These are phyloP conservation scores for Taurulus bubalis DNA, from an alignment of 2,113 vertebrate species.

Conservation along the genomic window DNA sequence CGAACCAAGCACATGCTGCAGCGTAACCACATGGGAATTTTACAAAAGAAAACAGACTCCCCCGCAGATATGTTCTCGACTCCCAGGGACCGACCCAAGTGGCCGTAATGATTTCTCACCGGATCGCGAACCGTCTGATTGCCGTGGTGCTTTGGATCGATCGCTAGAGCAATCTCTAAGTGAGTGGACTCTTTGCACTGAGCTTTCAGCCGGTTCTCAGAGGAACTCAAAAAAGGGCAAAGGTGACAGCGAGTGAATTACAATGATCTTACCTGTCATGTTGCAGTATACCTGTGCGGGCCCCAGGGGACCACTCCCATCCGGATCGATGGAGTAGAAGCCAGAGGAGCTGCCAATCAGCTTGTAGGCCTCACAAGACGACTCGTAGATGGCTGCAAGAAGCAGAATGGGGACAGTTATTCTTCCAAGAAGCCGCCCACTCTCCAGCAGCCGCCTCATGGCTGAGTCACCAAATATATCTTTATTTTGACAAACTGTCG, in stretches of 20 bases:
- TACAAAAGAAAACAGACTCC: background rate
- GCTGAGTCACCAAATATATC: slow-evolving; percentile 3
- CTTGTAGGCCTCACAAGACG: slow-evolving; percentile 94
- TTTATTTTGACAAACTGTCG: slow-evolving; percentile 15
- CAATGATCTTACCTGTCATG: slow-evolving; percentile 89
- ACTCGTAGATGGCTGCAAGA: slow-evolving; percentile 90
- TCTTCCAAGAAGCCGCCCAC: slow-evolving; percentile 18
- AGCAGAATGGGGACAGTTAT: slow-evolving; percentile 23
- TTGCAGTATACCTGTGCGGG: slow-evolving; percentile 93
- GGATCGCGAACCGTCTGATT: slow-evolving; percentile 38
- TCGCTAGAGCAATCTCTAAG: slow-evolving; percentile 46
- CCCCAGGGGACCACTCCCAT: slow-evolving; percentile 93
- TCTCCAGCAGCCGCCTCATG: background rate
- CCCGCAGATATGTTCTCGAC: background rate
- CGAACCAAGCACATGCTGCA: background rate
- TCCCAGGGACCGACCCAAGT: slow-evolving; percentile 15
- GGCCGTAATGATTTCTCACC: slow-evolving; percentile 46
- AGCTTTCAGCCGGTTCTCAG: slow-evolving; percentile 25
- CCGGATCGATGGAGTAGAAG: slow-evolving; percentile 93
- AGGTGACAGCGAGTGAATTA: slow-evolving; percentile 46
- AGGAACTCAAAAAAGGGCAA: slow-evolving; percentile 28
- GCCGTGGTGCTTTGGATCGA: slow-evolving; percentile 31
- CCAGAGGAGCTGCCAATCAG: slow-evolving; percentile 91
- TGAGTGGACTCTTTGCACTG: slow-evolving; percentile 40
- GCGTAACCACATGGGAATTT: slow-evolving; percentile 1